A percentile compares a stretch with the other conserved stretches of the same genome.
Evolutionary conservation across 2,888 invertebrate species (phyloP).

Genomic region (Agrypnus murinus): DNA sequence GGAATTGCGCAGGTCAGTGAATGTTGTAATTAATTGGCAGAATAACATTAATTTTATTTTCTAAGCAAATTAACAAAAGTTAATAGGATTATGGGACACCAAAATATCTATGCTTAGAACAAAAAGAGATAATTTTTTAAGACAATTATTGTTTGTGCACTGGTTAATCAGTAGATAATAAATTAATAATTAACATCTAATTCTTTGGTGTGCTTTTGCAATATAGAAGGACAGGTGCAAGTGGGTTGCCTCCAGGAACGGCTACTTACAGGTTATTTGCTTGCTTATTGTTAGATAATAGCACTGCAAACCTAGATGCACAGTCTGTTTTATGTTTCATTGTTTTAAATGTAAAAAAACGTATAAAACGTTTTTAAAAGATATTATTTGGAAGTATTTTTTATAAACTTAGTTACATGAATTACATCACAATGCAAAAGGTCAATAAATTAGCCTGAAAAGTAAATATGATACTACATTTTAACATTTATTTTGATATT

Average conservation of each 20-base stretch:
- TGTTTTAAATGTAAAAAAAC: slow-evolving; percentile 8
- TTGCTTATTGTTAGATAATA: slow-evolving; percentile 51
- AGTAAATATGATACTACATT: too few relatives aligned
- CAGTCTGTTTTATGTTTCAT: background rate
- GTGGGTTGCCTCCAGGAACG: slow-evolving; percentile 71
- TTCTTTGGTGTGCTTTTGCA: slow-evolving; percentile 35
- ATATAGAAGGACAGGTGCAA: slow-evolving; percentile 73
- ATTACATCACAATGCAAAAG: background rate
- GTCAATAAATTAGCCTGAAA: too few relatives aligned
- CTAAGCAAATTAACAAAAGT: slow-evolving; percentile 1
- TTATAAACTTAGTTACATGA: background rate
- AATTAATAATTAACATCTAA: slow-evolving; percentile 1
- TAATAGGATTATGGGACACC: background rate
- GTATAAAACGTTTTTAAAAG: background rate
- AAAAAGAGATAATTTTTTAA: background rate
- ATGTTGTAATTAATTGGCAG: slow-evolving; percentile 23
- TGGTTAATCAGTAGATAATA: too few relatives aligned
- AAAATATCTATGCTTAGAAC: slow-evolving; percentile 11
- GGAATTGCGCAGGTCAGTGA: slow-evolving; percentile 81
- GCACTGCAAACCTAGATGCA: slow-evolving; percentile 42
- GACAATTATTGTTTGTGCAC: background rate
- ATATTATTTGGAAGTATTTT: background rate
- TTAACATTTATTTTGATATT: too few relatives aligned
- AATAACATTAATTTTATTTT: background rate
- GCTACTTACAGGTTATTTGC: slow-evolving; percentile 74